Evolutionary conservation across 2,888 invertebrate genomes (phyloP).

Genomic region (Idaea straminata): DNA sequence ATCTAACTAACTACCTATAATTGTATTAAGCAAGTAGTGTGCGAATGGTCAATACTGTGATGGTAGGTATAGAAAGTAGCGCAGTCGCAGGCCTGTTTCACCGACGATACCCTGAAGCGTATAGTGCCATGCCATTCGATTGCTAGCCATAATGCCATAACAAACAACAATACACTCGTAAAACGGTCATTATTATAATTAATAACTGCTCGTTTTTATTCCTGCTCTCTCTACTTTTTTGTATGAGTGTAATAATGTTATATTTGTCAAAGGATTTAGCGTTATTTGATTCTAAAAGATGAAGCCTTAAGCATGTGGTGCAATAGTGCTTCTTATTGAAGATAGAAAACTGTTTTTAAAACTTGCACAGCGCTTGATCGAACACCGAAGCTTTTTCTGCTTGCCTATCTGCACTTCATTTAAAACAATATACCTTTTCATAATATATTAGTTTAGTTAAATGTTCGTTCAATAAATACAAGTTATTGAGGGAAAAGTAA

Average conservation of each 20-base stretch:
- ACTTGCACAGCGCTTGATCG: no score
- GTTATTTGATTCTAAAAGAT: no score
- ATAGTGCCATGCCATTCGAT: background rate
- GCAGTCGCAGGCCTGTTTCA: constrained; percentile 19
- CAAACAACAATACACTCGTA: background rate
- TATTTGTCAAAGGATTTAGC: no score
- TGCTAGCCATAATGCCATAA: constrained; percentile 19
- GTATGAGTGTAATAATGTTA: no score
- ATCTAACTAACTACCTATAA: background rate
- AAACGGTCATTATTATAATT: background rate
- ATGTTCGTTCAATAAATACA: constrained; percentile 15
- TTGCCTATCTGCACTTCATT: no score
- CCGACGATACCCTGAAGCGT: background rate
- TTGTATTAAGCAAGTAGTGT: background rate
- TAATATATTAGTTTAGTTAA: background rate
- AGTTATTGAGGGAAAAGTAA: constrained; percentile 41
- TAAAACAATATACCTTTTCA: no score
- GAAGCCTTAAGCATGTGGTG: no score
- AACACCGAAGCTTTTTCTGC: no score
- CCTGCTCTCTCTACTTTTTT: no score
- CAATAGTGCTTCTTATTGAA: no score
- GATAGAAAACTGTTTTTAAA: no score
- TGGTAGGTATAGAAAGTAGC: constrained; percentile 43
- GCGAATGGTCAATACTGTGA: constrained; percentile 28
- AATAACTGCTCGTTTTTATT: no score